Conservation (phyloP, 2,113 vertebrate genomes). For the Dascyllus trimaculatus region DNA sequence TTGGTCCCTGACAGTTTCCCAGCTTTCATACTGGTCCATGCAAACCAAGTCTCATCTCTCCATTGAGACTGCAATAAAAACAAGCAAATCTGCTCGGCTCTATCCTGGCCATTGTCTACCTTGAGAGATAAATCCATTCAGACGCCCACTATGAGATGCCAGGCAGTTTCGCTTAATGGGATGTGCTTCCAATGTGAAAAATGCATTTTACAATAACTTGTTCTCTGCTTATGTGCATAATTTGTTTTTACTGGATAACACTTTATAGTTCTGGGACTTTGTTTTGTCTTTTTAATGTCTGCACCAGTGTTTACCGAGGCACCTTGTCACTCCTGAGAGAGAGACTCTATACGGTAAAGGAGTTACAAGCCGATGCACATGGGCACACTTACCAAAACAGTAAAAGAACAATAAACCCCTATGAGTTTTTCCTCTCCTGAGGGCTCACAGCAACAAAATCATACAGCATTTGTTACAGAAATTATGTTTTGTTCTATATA, state of each 20-base stretch:
- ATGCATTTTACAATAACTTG: background rate
- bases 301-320: slow-evolving; percentile 2
- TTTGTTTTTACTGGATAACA: background rate
- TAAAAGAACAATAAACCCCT: background rate
- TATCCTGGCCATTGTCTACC: too few species aligned
- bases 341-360: slow-evolving; percentile 1
- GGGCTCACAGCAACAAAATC: background rate
- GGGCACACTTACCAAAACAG: slow-evolving; percentile 9
- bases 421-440: background rate
- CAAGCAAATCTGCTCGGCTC: too few species aligned
- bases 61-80: too few species aligned
- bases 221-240: background rate
- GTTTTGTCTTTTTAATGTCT: background rate
- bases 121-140: too few species aligned
- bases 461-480: background rate
- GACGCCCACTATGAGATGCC: too few species aligned
- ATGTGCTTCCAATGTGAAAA: background rate
- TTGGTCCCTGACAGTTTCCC: too few species aligned
- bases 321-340: slow-evolving; percentile 27
- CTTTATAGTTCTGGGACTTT: background rate
- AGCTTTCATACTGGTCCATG: too few species aligned
- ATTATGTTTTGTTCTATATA: background rate
- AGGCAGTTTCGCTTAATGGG: too few species aligned
- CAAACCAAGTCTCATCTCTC: too few species aligned
- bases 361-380: slow-evolving; percentile 44